Evolutionary conservation across 23 tunicate species (phyloP).

Genomic region (Phallusia fumigata): DNA sequence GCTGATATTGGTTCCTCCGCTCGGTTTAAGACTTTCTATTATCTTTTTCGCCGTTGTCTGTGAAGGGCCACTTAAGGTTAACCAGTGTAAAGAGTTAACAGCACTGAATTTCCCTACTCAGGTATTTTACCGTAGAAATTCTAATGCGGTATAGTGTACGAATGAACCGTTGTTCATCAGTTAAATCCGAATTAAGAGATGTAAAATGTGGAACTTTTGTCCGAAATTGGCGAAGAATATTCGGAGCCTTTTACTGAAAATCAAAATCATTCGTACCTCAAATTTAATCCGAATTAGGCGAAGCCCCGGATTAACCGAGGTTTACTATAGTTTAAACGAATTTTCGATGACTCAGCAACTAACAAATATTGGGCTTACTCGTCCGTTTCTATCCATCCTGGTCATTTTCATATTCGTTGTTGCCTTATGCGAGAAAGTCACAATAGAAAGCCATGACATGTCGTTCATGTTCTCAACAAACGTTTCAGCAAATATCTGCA

Average conservation of each 20-base stretch:
- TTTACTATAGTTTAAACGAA: neutral
- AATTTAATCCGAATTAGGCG: too few species aligned
- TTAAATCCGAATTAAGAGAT: too few species aligned
- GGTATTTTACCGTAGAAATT: too few species aligned
- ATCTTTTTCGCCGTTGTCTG: constrained; percentile 29
- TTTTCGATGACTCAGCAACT: neutral
- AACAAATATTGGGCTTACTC: too few species aligned
- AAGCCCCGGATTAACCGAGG: neutral
- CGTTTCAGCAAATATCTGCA: constrained; percentile 42
- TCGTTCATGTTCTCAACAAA: constrained; percentile 23
- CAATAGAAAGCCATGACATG: constrained; percentile 39
- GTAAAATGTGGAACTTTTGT: too few species aligned
- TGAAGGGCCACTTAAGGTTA: neutral
- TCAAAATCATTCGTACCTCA: too few species aligned
- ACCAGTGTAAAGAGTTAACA: neutral
- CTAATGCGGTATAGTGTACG: too few species aligned
- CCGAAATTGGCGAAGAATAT: too few species aligned
- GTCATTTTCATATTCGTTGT: constrained; percentile 45
- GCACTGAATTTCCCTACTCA: too few species aligned
- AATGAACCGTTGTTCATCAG: too few species aligned
- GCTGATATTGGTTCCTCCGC: constrained; percentile 56
- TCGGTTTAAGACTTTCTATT: constrained; percentile 15
- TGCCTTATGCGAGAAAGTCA: constrained; percentile 44
- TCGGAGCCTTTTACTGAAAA: too few species aligned
- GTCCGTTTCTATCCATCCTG: constrained; percentile 34